Conservation (phyloP, 2,797 vertebrate species). For the Chelmon rostratus region DNA sequence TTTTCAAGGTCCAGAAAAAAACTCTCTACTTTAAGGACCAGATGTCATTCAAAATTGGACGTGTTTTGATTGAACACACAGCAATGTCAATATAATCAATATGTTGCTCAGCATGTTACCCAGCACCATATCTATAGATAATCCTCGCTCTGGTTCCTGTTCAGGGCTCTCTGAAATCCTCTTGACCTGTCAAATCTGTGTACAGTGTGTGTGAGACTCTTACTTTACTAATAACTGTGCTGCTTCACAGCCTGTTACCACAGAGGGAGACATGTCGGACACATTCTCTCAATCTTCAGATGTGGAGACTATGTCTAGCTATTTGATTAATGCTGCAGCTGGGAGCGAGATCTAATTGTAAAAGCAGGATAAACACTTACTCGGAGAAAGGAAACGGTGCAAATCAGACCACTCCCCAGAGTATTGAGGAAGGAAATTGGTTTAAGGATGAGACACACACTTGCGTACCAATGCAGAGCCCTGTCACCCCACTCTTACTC, state of each 20-base stretch:
- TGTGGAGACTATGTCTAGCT: conserved; percentile 70
- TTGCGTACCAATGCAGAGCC: conserved; percentile 71
- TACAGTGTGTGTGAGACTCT: conserved; percentile 49
- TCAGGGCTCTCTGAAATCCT: conserved; percentile 41
- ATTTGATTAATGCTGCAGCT: conserved; percentile 82
- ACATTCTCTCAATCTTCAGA: conserved; percentile 69
- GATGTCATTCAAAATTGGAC: not conserved
- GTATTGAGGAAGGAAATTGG: conserved; percentile 80
- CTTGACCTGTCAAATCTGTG: conserved; percentile 50
- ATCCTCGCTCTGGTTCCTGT: conserved; percentile 30
- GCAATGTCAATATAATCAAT: conserved; percentile 24
- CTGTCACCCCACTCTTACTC: conserved; percentile 52
- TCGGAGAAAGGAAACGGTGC: conserved; percentile 76
- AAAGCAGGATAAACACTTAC: conserved; percentile 84
- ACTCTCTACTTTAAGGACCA: not conserved
- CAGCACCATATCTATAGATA: conserved; percentile 23
- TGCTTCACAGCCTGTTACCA: conserved; percentile 63
- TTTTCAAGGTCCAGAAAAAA: conserved; percentile 18
- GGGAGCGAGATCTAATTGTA: conserved; percentile 84
- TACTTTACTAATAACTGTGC: conserved; percentile 45
- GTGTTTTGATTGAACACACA: conserved; percentile 15
- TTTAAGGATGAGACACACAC: conserved; percentile 78
- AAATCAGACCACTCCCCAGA: conserved; percentile 80
- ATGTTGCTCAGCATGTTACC: conserved; percentile 25
- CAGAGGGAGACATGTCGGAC: conserved; percentile 60